Base-by-base conservation (phyloP, 2,797 vertebrate genomes). In the Momotus momota region DNA sequence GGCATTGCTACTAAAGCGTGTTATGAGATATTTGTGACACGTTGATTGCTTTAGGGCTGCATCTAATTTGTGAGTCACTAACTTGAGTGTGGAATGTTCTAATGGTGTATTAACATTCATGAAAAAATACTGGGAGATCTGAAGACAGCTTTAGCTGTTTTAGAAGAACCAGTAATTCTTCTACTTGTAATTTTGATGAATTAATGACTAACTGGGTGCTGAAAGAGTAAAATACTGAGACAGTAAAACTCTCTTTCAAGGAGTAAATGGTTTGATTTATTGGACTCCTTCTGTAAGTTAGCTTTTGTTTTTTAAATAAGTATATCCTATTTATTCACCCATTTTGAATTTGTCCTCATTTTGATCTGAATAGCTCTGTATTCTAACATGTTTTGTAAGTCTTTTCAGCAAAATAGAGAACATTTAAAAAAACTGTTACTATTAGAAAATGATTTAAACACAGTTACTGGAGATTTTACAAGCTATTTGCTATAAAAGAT, bases 121-220 rank as follows among this genome's bases (percentile, higher is more conserved):
- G 61, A 86, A 83, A 73, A 74, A 67, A 41, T 90, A 60, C 80
- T 67, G 21, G 60, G 64, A 94, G 31, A 60, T 73, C 40, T 66
- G 57, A 77, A 91, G 69, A 38, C 64, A 81, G 80, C 27, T 43
- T 64, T 69, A 88, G 48, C 21, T 35, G 35, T 35, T 35, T 35
- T 35, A 35, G 35, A 35, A 62, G 35, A 60, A 14, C 43, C 43
- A 77, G 11, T 87, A 83, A 82, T 80, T 82, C 55, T 84, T 51
- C 52, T 73, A 20, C 52, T 93, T 71, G 23, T 43, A 83, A 64
- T 91, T 91, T 86, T 88, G 72, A 62, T 67, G 45, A 93, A 93
- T 35, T 52, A 88, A 64, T 26, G 54, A 45, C 45, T 90, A 86
- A 71, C 22, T n/a, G 45, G 48, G 22, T 27, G 23, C 38, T 83